Conservation (phyloP, 2,888 invertebrate species). For the Dimorphilus gyrociliatus region DNA sequence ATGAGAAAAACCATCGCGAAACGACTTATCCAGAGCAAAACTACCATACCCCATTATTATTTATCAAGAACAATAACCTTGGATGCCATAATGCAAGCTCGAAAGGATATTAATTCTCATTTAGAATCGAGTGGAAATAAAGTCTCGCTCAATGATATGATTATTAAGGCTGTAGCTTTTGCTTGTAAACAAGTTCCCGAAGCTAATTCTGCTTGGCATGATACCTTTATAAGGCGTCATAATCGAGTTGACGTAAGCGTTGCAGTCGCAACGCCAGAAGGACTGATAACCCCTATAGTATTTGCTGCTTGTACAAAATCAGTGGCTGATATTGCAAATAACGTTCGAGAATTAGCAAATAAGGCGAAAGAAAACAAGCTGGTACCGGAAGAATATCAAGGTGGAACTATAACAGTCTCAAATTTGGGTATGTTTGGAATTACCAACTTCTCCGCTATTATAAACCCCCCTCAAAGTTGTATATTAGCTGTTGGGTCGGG, state of each 20-base stretch:
- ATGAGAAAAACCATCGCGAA: slow-evolving; percentile 77
- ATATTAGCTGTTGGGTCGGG: neutral
- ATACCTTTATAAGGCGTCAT: slow-evolving; percentile 69
- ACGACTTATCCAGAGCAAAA: slow-evolving; percentile 69
- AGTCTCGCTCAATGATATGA: slow-evolving; percentile 84
- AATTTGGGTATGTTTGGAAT: slow-evolving; percentile 89
- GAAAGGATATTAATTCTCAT: slow-evolving; percentile 61
- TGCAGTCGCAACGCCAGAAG: slow-evolving; percentile 84
- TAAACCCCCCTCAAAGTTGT: slow-evolving; percentile 71
- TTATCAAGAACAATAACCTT: too few relatives aligned
- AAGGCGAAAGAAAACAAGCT: slow-evolving; percentile 77
- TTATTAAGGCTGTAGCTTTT: slow-evolving; percentile 77
- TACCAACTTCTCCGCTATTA: slow-evolving; percentile 74
- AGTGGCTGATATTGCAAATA: slow-evolving; percentile 58
- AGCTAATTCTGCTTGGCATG: slow-evolving; percentile 90
- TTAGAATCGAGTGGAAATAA: slow-evolving; percentile 60
- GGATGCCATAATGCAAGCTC: slow-evolving; percentile 46
- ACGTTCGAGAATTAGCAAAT: slow-evolving; percentile 59
- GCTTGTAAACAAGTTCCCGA: slow-evolving; percentile 78
- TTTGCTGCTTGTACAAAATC: slow-evolving; percentile 69
- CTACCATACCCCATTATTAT: slow-evolving; percentile 92
- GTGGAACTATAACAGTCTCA: slow-evolving; percentile 82
- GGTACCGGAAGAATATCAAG: slow-evolving; percentile 77
- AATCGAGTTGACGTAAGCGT: slow-evolving; percentile 84
- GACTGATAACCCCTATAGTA: slow-evolving; percentile 90